Evolutionary conservation across 2,888 invertebrate genomes (phyloP).

Genomic region (Cryptocheilus praepositus): DNA sequence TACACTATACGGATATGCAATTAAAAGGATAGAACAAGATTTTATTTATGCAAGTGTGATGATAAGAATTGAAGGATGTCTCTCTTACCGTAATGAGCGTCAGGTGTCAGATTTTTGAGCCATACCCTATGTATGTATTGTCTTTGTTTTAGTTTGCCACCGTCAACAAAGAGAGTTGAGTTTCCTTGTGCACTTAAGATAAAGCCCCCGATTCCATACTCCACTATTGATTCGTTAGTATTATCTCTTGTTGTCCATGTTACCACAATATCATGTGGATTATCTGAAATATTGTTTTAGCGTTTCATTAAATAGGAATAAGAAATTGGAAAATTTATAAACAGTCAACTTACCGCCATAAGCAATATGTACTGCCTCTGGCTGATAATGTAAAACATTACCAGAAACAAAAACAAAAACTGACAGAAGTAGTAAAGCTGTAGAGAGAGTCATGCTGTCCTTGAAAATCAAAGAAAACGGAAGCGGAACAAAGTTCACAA

Average conservation of each 20-base stretch:
- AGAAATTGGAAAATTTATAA: not conserved
- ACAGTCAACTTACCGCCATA: slow-evolving; percentile 77
- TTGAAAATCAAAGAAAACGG: no score
- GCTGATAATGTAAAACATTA: slow-evolving; percentile 61
- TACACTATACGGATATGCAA: slow-evolving; percentile 78
- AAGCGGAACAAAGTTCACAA: no score
- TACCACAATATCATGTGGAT: slow-evolving; percentile 82
- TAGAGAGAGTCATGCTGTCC: not conserved
- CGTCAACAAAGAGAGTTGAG: slow-evolving; percentile 83
- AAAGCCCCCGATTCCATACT: slow-evolving; percentile 83
- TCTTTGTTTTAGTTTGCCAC: slow-evolving; percentile 79
- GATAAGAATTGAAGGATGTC: not conserved
- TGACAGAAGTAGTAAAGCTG: not conserved
- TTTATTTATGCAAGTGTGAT: not conserved
- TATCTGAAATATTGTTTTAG: slow-evolving; percentile 74
- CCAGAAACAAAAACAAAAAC: slow-evolving; percentile 18
- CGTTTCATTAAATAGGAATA: not conserved
- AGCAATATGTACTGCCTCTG: slow-evolving; percentile 82
- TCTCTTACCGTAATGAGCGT: slow-evolving; percentile 80
- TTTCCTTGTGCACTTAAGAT: slow-evolving; percentile 78
- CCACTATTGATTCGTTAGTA: slow-evolving; percentile 82
- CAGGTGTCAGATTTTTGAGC: slow-evolving; percentile 79
- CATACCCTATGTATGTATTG: slow-evolving; percentile 88
- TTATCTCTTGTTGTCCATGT: slow-evolving; percentile 89
- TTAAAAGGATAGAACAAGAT: slow-evolving; percentile 13